A percentile compares a stretch with the other conserved stretches of the same genome.
Evolutionary conservation across 2,797 vertebrate genomes (phyloP).

Genomic region (Darevskia mixta): DNA sequence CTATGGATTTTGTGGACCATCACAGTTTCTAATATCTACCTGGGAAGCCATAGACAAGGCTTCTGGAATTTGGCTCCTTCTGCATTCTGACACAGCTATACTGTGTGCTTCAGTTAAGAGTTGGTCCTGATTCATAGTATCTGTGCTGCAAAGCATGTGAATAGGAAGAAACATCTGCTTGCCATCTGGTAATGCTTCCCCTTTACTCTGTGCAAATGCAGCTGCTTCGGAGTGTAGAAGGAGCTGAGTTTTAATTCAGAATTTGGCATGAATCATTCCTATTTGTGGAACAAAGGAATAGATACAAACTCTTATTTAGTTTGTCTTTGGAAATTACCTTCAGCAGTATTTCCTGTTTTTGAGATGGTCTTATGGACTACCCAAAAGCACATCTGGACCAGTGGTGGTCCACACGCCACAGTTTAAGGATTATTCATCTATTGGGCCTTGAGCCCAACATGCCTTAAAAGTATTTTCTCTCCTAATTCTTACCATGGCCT

Average conservation of each 20-base stretch:
- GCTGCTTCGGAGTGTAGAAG: neutral
- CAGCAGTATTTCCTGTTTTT: neutral
- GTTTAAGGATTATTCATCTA: neutral
- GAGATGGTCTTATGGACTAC: neutral
- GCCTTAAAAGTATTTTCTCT: neutral
- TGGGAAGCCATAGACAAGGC: neutral
- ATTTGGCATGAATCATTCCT: neutral
- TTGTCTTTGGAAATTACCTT: neutral
- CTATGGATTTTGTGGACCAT: neutral
- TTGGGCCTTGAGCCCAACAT: neutral
- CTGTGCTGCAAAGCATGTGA: neutral
- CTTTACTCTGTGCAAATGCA: neutral
- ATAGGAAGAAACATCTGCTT: neutral
- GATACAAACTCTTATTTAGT: neutral
- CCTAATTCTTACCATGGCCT: neutral
- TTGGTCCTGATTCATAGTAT: no score
- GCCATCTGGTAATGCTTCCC: neutral
- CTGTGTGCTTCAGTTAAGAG: neutral
- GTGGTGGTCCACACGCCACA: neutral
- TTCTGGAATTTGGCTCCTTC: neutral
- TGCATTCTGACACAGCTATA: neutral
- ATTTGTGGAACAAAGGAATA: neutral
- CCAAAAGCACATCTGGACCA: neutral
- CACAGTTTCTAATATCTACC: neutral
- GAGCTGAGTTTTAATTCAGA: neutral